phyloP scores from a whole-genome alignment of 2,888 invertebrate species.

The Eubasilissa splendida region DNA sequence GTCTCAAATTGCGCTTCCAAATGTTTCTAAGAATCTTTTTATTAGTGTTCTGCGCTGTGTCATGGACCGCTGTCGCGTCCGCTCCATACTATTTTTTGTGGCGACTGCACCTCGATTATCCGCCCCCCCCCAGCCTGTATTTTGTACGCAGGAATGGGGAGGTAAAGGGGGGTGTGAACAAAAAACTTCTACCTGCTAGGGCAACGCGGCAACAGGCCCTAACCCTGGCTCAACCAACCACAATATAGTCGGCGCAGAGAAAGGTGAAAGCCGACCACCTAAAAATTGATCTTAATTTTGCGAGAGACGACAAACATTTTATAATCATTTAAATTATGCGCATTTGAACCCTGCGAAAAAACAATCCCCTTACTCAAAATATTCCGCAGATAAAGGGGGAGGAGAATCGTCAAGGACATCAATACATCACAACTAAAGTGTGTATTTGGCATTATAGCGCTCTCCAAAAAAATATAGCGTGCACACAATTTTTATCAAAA shows the following conservation, averaged over 20 bases:
- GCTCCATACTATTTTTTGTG: slow-evolving; percentile 24
- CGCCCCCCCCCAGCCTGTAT: slow-evolving; percentile 14
- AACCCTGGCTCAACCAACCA: background rate
- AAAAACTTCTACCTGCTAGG: slow-evolving; percentile 46
- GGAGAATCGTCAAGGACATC: too few relatives aligned
- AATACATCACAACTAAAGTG: too few relatives aligned
- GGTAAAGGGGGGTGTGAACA: slow-evolving; percentile 13
- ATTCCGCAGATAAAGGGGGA: too few relatives aligned
- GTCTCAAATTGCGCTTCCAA: background rate
- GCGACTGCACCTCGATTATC: slow-evolving; percentile 40
- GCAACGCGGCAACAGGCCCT: slow-evolving; percentile 1
- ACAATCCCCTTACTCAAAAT: too few relatives aligned
- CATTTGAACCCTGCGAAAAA: too few relatives aligned
- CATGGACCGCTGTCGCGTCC: background rate
- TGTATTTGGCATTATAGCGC: too few relatives aligned
- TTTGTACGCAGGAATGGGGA: background rate
- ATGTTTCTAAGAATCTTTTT: background rate
- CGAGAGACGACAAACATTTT: too few relatives aligned
- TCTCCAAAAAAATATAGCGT: too few relatives aligned
- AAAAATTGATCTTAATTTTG: too few relatives aligned
- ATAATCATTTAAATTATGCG: too few relatives aligned
- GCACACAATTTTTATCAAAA: too few relatives aligned
- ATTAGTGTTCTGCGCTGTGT: background rate
- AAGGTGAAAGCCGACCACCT: background rate
- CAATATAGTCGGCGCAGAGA: background rate